Percentiles rank a stretch among this genome's conserved stretches.
Evolutionary conservation across 2,888 invertebrate species (phyloP).

Genomic region (Sarcophaga caerulescens): DNA sequence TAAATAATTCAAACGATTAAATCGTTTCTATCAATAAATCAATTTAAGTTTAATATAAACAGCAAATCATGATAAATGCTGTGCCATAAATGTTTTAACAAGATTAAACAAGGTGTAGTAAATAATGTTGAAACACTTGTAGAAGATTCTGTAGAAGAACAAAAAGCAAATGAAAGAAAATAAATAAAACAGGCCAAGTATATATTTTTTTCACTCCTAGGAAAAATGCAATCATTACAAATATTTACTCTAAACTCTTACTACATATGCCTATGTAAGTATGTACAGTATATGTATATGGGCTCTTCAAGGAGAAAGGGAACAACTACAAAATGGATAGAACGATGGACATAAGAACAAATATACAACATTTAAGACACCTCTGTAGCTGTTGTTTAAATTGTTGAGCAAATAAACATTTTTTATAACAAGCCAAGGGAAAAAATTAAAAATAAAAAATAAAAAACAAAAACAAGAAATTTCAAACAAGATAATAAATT

Average conservation of each 20-base stretch:
- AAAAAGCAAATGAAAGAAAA: neutral
- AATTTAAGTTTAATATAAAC: conserved; percentile 32
- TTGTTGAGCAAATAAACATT: neutral
- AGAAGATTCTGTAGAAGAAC: neutral
- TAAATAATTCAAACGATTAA: too few species aligned
- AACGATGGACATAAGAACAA: neutral
- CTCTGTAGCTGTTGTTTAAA: neutral
- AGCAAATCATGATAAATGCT: conserved; percentile 39
- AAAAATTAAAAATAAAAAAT: neutral
- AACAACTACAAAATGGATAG: too few species aligned
- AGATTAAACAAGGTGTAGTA: conserved; percentile 50
- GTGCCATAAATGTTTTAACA: conserved; percentile 31
- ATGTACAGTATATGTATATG: too few species aligned
- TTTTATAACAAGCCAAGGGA: neutral
- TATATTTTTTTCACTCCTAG: neutral
- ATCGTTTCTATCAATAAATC: conserved; percentile 2
- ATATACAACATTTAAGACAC: neutral
- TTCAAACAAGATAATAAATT: neutral
- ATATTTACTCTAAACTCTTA: neutral
- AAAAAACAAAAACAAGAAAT: neutral
- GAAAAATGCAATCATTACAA: neutral
- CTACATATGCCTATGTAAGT: too few species aligned
- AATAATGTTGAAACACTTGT: conserved; percentile 19
- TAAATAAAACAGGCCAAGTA: neutral
- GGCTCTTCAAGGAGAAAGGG: neutral